Evolutionary conservation across 2,888 invertebrate species (phyloP), one percentile per base, ranked within the genome.

Genomic region (Hylaea fasciaria): DNA sequence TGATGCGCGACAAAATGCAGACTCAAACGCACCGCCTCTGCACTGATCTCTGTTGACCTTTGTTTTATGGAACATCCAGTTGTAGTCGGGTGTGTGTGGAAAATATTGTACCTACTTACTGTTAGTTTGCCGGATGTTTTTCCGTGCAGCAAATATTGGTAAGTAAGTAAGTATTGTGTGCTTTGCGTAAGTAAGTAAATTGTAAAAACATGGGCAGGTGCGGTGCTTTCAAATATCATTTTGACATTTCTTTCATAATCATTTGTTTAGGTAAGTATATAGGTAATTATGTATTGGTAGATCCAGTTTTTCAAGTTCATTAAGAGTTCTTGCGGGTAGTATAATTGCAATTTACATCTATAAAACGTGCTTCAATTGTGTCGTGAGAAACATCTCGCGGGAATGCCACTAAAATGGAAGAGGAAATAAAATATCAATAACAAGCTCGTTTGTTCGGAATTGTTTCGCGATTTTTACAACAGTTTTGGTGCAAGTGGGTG

Each of bases 341-440:
- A n/a, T n/a, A 32, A 37, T 5, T 37, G 37, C 12, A 1, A n/a
- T 43, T 17, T 43, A 4, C 1, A 16, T 41, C 39, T 39, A 3
- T 9, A 9, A 37, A 5, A 5, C 10, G 17, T 10, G 1, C 10
- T n/a, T 32, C 39, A 50, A 54, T 49, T 39, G 49, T 49, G 53
- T 40, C 14, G 14, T 64, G 57, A 44, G 47, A 50, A 40, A 35
- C 13, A 57, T 39, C 44, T 48, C 47, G 46, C 49, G 45, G 29
- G 40, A 62, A 63, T 60, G 54, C 51, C 55, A 51, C 29, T 44
- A n/a, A 22, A 22, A 22, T 3, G 5, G 22, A 64, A 64, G 65
- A 73, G 76, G 70, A 77, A 79, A 83, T 83, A 83, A 84, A 84
- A 81, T 83, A 84, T 85, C 83, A 88, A 89, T 87, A 85, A 86